A percentile compares a stretch with the other conserved stretches of the same genome.
These are phyloP conservation scores for Pemphigus obesinymphae DNA, from an alignment of 1,140 invertebrate species.

Conservation along the genomic window DNA sequence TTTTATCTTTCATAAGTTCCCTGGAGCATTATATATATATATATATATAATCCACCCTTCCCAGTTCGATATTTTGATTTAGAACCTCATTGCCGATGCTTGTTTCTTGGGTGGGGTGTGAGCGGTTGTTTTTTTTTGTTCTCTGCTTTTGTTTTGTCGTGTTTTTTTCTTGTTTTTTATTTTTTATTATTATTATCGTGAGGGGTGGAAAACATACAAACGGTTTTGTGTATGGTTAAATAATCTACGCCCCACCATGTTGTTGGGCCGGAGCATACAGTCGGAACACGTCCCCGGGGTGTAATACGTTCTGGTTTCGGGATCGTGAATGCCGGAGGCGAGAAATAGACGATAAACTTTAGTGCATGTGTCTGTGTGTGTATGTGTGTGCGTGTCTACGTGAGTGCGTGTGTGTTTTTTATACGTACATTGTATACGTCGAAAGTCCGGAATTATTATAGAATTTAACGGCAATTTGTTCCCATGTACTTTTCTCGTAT, in stretches of 20 bases:
- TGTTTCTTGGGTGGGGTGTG: not conserved
- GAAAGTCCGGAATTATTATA: not conserved
- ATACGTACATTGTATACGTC: not conserved
- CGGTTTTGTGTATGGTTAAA: slow-evolving; percentile 35
- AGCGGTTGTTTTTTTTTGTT: slow-evolving; percentile 15
- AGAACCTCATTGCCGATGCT: slow-evolving; percentile 9
- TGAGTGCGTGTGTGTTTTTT: not conserved
- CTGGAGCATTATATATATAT: too few relatives aligned
- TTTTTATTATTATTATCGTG: slow-evolving; percentile 6
- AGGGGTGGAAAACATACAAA: slow-evolving; percentile 24
- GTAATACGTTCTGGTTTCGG: slow-evolving; percentile 30
- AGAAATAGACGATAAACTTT: slow-evolving; percentile 37
- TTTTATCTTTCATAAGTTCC: slow-evolving; percentile 32
- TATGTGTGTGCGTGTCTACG: not conserved
- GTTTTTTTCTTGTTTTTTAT: slow-evolving; percentile 3
- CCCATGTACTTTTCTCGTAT: not conserved
- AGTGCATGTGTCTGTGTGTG: not conserved
- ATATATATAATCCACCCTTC: slow-evolving; percentile 11
- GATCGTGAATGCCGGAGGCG: slow-evolving; percentile 6
- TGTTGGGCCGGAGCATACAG: slow-evolving; percentile 1
- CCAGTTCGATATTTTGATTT: slow-evolving; percentile 20
- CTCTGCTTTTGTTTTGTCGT: not conserved
- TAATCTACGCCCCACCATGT: slow-evolving; percentile 33
- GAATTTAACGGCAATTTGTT: slow-evolving; percentile 15
- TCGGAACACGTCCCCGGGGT: slow-evolving; percentile 24